Base-by-base conservation (phyloP, 2,888 invertebrate genomes). In the Chrysolina haemoptera region DNA sequence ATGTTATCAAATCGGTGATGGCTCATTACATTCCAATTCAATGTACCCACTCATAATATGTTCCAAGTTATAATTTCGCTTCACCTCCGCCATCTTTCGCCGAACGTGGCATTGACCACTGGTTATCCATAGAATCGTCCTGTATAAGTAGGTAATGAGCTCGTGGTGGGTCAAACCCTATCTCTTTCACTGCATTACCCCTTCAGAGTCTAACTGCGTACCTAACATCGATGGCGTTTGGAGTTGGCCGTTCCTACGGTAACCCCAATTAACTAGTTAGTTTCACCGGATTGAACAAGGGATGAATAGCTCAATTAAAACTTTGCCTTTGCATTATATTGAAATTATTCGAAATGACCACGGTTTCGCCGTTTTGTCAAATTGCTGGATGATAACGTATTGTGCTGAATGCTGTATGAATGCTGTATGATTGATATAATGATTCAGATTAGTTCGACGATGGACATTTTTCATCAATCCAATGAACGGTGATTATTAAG, bases 241-340 rank as follows among this genome's bases (percentile, higher is more conserved):
- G 59, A 43, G 59, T n/a, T 50, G 46, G 43, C 59, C 66, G 70
- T 68, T 63, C 68, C 68, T 68, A 73, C 73, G 70, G 59, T 27
- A 64, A 70, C 69, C 68, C 68, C 75, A 75, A 77, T 76, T 75
- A 76, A 74, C 64, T 46, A 64, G 70, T 72, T 68, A 75, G 74
- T 72, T 71, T 68, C 72, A 70, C 74, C 65, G 67, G 69, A 71
- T 71, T 75, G 75, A 75, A 68, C 75, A 71, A 35, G 72, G 75
- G 72, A 77, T 75, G 70, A 75, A 77, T 65, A 64, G 73, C 59
- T 66, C 77, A 71, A 77, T 77, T 77, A 77, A 73, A 75, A 74
- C 72, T 73, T 75, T 71, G 62, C 67, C 50, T 35, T 59, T 14
- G 35, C 14, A 59, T 59, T 59, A 59, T 59, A 59, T 59, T 35